A percentile compares a stretch with the other conserved stretches of the same genome.
These are phyloP conservation scores for Palythoa grandis DNA, from an alignment of 92 coral and sea anemone species.

Conservation along the genomic window DNA sequence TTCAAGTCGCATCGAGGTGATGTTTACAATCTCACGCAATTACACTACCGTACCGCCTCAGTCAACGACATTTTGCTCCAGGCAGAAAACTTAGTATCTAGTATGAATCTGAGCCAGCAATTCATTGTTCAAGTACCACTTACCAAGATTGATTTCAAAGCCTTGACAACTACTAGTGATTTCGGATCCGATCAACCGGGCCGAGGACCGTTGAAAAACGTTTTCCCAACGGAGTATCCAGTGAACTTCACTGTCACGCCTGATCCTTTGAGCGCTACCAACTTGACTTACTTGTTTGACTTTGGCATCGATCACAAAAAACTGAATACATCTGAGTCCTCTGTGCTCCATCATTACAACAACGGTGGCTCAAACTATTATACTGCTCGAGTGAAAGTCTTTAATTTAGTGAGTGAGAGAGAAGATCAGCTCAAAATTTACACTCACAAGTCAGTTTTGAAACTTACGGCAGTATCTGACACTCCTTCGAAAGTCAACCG, in stretches of 20 bases:
- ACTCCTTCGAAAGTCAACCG: slow-evolving; percentile 69
- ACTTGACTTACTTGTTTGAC: slow-evolving; percentile 64
- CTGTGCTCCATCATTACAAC: slow-evolving; percentile 46
- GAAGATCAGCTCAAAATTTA: slow-evolving; percentile 10
- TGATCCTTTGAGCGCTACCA: slow-evolving; percentile 61
- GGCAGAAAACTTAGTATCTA: slow-evolving; percentile 79
- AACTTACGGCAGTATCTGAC: slow-evolving; percentile 47
- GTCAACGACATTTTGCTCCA: slow-evolving; percentile 51
- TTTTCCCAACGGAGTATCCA: slow-evolving; percentile 74
- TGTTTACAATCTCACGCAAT: not conserved
- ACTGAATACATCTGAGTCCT: slow-evolving; percentile 39
- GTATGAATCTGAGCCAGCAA: slow-evolving; percentile 17
- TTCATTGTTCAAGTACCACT: slow-evolving; percentile 68
- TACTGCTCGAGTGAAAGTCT: slow-evolving; percentile 59
- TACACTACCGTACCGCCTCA: slow-evolving; percentile 35
- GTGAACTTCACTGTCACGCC: slow-evolving; percentile 68
- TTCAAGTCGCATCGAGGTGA: slow-evolving; percentile 60
- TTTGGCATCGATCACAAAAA: slow-evolving; percentile 49
- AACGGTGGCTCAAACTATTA: slow-evolving; percentile 6
- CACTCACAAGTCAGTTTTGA: slow-evolving; percentile 56
- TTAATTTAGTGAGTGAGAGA: slow-evolving; percentile 69
- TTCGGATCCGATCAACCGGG: slow-evolving; percentile 61
- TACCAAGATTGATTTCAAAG: slow-evolving; percentile 43
- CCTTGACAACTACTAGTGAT: slow-evolving; percentile 63
- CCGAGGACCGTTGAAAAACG: slow-evolving; percentile 51